phyloP scores from a whole-genome alignment of 2,113 vertebrate genomes.

The Sula dactylatra region DNA sequence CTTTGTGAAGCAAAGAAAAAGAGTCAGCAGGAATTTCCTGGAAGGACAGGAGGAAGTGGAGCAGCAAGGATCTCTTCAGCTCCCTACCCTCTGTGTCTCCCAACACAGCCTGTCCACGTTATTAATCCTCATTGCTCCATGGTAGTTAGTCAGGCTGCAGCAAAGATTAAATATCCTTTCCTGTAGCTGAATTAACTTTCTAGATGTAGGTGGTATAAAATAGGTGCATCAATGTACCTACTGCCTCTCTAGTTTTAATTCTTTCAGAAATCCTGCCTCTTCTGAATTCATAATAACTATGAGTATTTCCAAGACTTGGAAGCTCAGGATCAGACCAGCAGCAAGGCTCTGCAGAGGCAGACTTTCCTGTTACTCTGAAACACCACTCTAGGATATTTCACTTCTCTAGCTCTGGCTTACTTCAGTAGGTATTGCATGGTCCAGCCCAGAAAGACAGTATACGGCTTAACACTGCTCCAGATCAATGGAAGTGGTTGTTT shows the following conservation, averaged over 20 bases:
- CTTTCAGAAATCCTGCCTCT: background rate
- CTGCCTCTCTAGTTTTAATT: background rate
- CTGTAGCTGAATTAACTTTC: background rate
- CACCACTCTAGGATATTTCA: fast-evolving
- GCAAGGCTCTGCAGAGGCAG: background rate
- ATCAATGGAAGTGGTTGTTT: background rate
- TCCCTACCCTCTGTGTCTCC: background rate
- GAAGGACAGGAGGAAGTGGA: background rate
- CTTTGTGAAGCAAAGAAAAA: background rate
- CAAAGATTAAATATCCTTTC: background rate
- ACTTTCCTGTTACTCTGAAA: background rate
- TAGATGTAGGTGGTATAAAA: background rate
- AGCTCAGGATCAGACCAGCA: background rate
- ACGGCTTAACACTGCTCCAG: background rate
- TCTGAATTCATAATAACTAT: background rate
- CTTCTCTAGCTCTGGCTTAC: background rate
- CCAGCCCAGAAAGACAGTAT: background rate
- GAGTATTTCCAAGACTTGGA: background rate
- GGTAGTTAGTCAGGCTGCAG: background rate
- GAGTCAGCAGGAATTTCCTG: background rate
- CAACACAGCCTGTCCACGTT: background rate
- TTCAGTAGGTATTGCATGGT: background rate
- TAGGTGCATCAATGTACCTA: background rate
- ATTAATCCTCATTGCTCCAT: background rate
- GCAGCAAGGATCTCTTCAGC: background rate